Conservation (phyloP, 2,888 invertebrate species). For the Empis livida region DNA sequence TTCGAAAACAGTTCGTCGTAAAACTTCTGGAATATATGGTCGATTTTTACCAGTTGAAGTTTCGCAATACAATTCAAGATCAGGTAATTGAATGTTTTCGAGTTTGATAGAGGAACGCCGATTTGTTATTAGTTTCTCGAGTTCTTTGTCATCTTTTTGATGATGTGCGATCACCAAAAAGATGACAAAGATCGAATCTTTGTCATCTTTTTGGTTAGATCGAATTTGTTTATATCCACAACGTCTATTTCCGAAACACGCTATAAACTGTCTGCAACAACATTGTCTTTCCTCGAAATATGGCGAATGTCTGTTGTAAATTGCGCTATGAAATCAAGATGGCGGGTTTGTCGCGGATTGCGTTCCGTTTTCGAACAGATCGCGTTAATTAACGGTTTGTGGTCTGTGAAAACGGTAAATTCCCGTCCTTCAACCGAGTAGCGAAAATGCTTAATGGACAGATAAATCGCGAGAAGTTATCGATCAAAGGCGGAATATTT, state of each 20-base stretch:
- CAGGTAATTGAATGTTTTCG: too few species aligned
- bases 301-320: not conserved
- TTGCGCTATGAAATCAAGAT: constrained; percentile 1
- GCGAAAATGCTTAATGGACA: constrained; percentile 1
- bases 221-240: not conserved
- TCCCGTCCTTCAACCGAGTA: constrained; percentile 2
- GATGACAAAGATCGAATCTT: too few species aligned
- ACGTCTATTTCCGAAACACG: too few species aligned
- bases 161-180: too few species aligned
- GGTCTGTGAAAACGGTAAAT: constrained; percentile 4
- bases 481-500: constrained; percentile 6
- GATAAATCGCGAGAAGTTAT: constrained; percentile 1
- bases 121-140: not conserved
- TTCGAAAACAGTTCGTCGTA: too few species aligned
- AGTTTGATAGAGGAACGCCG: too few species aligned
- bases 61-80: too few species aligned
- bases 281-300: constrained; percentile 4
- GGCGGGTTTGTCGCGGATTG: constrained; percentile 2
- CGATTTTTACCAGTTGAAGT: too few species aligned
- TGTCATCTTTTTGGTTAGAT: not conserved
- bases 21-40: too few species aligned
- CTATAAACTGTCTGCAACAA: not conserved
- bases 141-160: too few species aligned
- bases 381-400: constrained; percentile 5
- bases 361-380: not conserved